Evolutionary conservation across 2,888 invertebrate genomes (phyloP).

Genomic region (Mimumesa dahlbomi): DNA sequence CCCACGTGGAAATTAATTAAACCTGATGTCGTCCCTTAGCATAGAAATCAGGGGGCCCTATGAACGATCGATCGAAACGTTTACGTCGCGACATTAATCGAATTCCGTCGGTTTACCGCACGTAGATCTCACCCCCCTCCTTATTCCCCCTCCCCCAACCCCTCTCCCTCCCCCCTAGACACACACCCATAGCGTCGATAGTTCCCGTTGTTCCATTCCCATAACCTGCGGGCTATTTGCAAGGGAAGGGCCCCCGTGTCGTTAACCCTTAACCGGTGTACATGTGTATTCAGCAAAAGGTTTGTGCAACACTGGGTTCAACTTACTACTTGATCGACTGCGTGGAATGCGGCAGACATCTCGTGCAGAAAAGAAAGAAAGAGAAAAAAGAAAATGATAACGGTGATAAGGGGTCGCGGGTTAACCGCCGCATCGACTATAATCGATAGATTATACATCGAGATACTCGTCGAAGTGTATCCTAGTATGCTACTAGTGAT

Average conservation of each 20-base stretch:
- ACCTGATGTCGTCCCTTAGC: slow-evolving; percentile 48
- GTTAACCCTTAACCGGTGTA: slow-evolving; percentile 44
- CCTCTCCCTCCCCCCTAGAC: background rate
- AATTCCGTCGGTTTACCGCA: slow-evolving; percentile 62
- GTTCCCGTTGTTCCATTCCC: too few relatives aligned
- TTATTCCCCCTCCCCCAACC: background rate
- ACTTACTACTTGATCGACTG: slow-evolving; percentile 20
- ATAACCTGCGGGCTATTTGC: slow-evolving; percentile 22
- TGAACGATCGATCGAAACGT: slow-evolving; percentile 48
- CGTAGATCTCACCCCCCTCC: background rate
- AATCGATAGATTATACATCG: too few relatives aligned
- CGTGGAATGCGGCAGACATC: slow-evolving; percentile 24
- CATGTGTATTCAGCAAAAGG: too few relatives aligned
- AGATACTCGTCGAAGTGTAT: too few relatives aligned
- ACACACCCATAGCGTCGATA: background rate
- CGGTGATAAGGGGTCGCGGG: slow-evolving; percentile 10
- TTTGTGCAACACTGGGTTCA: slow-evolving; percentile 10
- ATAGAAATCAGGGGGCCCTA: slow-evolving; percentile 29
- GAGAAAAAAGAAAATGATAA: too few relatives aligned
- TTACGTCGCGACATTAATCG: slow-evolving; percentile 54
- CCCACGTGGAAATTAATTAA: slow-evolving; percentile 58
- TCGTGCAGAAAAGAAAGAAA: slow-evolving; percentile 1
- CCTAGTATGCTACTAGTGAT: too few relatives aligned
- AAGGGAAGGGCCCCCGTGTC: slow-evolving; percentile 16
- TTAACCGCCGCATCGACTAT: slow-evolving; percentile 2